These are phyloP conservation scores for Cosmopolites sordidus DNA, from an alignment of 2,888 invertebrate species.

Conservation along the genomic window DNA sequence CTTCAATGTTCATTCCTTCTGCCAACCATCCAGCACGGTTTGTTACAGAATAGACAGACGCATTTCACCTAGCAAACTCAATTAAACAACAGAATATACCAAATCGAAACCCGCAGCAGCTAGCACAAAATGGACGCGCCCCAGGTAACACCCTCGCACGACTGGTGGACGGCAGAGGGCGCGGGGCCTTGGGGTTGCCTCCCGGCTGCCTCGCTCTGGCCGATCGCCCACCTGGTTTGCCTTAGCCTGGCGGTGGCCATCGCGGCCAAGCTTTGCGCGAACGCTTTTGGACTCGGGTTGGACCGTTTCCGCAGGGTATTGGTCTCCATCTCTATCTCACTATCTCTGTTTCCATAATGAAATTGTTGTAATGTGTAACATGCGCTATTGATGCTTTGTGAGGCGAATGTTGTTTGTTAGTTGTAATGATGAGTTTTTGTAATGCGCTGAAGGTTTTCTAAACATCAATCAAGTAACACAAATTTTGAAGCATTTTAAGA, in stretches of 20 bases:
- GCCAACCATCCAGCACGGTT: too few species aligned
- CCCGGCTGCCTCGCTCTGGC: conserved; percentile 18
- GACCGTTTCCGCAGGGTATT: conserved; percentile 38
- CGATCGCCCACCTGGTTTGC: conserved; percentile 16
- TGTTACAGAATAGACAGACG: too few species aligned
- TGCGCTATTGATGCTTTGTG: too few species aligned
- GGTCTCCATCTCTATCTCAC: conserved; percentile 7
- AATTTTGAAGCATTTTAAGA: too few species aligned
- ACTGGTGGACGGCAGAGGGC: conserved; percentile 40
- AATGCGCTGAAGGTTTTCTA: too few species aligned
- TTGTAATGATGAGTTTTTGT: too few species aligned
- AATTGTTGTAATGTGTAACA: too few species aligned
- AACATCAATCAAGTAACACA: too few species aligned
- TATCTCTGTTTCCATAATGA: neutral
- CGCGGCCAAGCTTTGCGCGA: conserved; percentile 44
- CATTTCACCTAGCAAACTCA: neutral
- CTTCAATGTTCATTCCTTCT: too few species aligned
- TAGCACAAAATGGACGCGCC: conserved; percentile 36
- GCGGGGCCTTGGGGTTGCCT: conserved; percentile 39
- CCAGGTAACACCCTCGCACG: conserved; percentile 44
- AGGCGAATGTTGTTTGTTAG: too few species aligned
- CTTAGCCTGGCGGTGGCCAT: conserved; percentile 40
- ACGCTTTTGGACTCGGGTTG: conserved; percentile 37
- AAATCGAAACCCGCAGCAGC: conserved; percentile 7
- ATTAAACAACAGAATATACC: neutral